Conservation (phyloP, 2,797 vertebrate species). For the Halcyon smyrnensis region DNA sequence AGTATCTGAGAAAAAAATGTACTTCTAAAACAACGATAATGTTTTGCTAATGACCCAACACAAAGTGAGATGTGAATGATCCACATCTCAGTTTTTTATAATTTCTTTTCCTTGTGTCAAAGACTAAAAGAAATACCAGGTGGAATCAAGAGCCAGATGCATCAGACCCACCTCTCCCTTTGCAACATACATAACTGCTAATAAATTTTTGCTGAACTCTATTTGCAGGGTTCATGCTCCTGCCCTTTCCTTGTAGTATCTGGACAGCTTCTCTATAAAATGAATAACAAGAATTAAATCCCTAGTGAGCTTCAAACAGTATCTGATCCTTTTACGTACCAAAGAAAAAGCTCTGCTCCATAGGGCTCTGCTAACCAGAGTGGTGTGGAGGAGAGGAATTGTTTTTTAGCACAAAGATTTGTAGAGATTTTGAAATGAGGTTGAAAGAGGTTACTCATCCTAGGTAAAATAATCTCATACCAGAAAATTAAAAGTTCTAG, state of each 20-base stretch:
- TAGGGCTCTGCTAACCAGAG: not conserved
- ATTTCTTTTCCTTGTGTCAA: not conserved
- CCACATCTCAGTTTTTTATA: not conserved
- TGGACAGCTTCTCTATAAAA: conserved; percentile 15
- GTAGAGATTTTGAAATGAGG: not conserved
- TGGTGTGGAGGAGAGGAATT: not conserved
- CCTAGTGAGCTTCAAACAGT: conserved; percentile 33
- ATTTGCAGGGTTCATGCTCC: not conserved
- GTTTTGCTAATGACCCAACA: not conserved
- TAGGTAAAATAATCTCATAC: not conserved
- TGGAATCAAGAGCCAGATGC: not conserved
- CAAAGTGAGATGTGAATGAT: not conserved
- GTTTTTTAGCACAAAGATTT: not conserved
- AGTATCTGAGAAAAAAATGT: not conserved
- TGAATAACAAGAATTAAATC: conserved; percentile 55
- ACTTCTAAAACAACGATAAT: not conserved
- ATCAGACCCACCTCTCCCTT: not conserved
- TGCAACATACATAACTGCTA: not conserved
- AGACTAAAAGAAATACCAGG: not conserved
- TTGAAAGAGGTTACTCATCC: not conserved
- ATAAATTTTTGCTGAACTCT: conserved; percentile 16
- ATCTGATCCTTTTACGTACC: conserved; percentile 22
- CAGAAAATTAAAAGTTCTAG: not conserved
- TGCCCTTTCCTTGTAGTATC: conserved; percentile 20
- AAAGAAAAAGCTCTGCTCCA: conserved; percentile 13